These are phyloP conservation scores for Neodiprion pinetum DNA, from an alignment of 1,140 invertebrate genomes.

Conservation along the genomic window DNA sequence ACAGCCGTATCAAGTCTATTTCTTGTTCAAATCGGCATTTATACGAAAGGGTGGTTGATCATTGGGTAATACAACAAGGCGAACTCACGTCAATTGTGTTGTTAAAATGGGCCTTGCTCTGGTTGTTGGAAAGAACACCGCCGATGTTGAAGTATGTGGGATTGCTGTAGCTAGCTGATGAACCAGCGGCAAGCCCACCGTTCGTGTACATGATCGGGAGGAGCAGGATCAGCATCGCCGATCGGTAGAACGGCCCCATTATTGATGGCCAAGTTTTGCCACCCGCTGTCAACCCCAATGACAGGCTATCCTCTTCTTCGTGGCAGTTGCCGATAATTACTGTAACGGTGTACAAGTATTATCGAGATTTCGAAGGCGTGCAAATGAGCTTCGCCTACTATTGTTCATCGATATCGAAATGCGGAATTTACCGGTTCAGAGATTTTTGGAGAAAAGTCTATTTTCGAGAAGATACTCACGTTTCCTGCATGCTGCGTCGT, in stretches of 20 bases:
- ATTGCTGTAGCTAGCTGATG: constrained; percentile 56
- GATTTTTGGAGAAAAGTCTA: neutral
- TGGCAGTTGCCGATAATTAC: neutral
- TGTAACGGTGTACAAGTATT: neutral
- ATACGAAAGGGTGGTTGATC: constrained; percentile 9
- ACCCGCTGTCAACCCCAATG: neutral
- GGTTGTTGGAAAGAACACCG: constrained; percentile 85
- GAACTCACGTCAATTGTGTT: constrained; percentile 80
- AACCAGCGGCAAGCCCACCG: neutral
- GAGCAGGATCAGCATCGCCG: neutral
- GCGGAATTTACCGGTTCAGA: neutral
- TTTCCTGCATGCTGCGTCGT: neutral
- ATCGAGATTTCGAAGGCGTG: too few species aligned
- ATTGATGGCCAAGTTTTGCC: neutral
- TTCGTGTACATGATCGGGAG: neutral
- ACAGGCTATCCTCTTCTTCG: neutral
- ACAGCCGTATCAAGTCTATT: constrained; percentile 21
- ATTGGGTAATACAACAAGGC: constrained; percentile 9
- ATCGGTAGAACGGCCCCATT: neutral
- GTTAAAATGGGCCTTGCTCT: constrained; percentile 78
- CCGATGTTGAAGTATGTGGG: constrained; percentile 85
- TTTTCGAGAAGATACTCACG: neutral
- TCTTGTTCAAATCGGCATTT: constrained; percentile 5
- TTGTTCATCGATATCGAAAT: neutral
- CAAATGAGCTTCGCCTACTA: too few species aligned